A percentile compares a stretch with the other conserved stretches of the same genome.
Evolutionary conservation across 2,797 vertebrate species (phyloP).

Genomic region (Oreochromis mossambicus): DNA sequence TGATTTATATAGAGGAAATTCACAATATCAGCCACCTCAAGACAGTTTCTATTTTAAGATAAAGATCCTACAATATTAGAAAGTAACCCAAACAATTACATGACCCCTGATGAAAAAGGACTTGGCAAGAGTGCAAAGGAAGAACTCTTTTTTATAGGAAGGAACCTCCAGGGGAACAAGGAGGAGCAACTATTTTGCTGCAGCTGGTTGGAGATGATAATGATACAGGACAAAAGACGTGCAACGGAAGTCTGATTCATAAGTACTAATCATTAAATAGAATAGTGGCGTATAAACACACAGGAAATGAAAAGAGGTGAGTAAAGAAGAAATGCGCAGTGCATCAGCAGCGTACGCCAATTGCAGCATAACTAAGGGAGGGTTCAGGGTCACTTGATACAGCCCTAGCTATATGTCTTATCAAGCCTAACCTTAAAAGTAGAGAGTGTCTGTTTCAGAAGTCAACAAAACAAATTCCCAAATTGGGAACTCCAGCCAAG

Average conservation of each 20-base stretch:
- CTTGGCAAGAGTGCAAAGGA: not conserved
- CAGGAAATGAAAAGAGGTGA: no score
- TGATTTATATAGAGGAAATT: not conserved
- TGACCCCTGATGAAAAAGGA: not conserved
- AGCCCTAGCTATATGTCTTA: no score
- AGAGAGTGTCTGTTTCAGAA: not conserved
- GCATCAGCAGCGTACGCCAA: no score
- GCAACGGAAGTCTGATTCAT: accelerated
- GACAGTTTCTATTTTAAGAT: not conserved
- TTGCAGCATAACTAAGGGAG: no score
- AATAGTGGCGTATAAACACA: no score
- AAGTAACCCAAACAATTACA: not conserved
- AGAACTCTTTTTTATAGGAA: not conserved
- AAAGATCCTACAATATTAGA: not conserved
- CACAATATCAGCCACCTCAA: not conserved
- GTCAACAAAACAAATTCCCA: not conserved
- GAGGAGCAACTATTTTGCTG: not conserved
- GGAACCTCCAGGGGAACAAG: not conserved
- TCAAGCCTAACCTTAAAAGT: not conserved
- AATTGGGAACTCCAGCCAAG: not conserved
- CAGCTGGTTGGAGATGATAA: accelerated
- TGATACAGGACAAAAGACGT: not conserved
- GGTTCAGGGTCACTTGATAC: no score
- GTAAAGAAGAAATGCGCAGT: no score
- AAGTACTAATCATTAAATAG: not conserved